phyloP scores from a whole-genome alignment of 2,113 vertebrate species.

The Copsychus sechellarum region DNA sequence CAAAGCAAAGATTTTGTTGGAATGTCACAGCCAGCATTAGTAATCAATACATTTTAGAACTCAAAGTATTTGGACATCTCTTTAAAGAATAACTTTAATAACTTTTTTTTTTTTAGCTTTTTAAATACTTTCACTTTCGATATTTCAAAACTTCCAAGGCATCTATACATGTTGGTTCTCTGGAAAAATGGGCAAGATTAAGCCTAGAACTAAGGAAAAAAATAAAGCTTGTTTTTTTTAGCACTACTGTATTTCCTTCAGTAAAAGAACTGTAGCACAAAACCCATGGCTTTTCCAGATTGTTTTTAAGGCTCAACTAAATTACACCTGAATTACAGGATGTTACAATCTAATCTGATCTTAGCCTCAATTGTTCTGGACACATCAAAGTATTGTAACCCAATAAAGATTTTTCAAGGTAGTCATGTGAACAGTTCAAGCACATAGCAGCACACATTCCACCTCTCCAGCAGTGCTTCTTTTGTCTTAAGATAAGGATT shows the following conservation, averaged over 20 bases:
- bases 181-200: neutral
- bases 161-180: neutral
- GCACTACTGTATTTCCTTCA: neutral
- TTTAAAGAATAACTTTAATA: neutral
- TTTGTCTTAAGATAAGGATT: conserved; percentile 13
- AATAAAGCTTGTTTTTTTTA: neutral
- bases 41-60: neutral
- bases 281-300: neutral
- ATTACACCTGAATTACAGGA: conserved; percentile 27
- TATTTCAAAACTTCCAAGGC: neutral
- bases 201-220: neutral
- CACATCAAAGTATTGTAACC: conserved; percentile 14
- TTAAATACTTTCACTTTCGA: neutral
- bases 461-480: neutral
- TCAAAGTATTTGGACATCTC: neutral
- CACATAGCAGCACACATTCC: neutral
- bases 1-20: neutral
- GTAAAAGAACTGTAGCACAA: neutral
- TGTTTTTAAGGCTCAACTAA: neutral
- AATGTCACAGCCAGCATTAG: neutral
- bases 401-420: conserved; percentile 3
- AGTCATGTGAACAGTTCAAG: neutral
- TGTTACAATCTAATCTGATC: conserved; percentile 38
- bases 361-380: conserved; percentile 2
- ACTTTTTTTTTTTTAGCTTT: neutral